Evolutionary conservation across 2,113 vertebrate species (phyloP).

Genomic region (Malaclemys terrapin): DNA sequence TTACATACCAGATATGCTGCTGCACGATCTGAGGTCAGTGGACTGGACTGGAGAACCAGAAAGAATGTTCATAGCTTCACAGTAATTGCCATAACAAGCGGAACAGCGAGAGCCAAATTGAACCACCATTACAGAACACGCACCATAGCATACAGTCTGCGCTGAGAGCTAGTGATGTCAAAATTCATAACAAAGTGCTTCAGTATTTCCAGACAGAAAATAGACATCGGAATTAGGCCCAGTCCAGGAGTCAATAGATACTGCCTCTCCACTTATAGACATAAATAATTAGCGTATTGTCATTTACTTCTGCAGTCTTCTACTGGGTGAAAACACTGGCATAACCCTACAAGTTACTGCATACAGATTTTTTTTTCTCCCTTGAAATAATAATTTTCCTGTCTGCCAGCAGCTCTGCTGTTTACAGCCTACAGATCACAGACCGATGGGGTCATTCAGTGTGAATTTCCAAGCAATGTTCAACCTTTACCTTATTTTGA

Average conservation of each 20-base stretch:
- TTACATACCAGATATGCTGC: not conserved
- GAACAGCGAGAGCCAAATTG: not conserved
- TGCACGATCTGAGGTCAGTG: conserved; percentile 9
- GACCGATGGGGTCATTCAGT: conserved; percentile 46
- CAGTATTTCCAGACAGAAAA: not conserved
- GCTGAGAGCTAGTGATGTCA: not conserved
- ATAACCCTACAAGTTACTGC: not conserved
- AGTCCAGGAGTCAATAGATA: not conserved
- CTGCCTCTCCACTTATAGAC: conserved; percentile 6
- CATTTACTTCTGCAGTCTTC: not conserved
- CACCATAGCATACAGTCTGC: not conserved
- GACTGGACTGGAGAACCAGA: conserved; percentile 12
- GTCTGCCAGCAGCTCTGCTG: not conserved
- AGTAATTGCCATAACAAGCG: not conserved
- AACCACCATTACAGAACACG: not conserved
- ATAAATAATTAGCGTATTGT: conserved; percentile 9
- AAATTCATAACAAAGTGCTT: conserved; percentile 8
- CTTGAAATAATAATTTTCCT: conserved; percentile 40
- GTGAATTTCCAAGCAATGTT: conserved; percentile 21
- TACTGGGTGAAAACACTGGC: conserved; percentile 9
- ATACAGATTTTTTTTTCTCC: not conserved
- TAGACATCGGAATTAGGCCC: not conserved
- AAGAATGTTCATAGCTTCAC: not conserved
- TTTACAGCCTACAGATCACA: conserved; percentile 32
- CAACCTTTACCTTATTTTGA: conserved; percentile 49